Evolutionary conservation across 1,140 invertebrate species (phyloP).

Genomic region (Scaptodrosophila lebanonensis): DNA sequence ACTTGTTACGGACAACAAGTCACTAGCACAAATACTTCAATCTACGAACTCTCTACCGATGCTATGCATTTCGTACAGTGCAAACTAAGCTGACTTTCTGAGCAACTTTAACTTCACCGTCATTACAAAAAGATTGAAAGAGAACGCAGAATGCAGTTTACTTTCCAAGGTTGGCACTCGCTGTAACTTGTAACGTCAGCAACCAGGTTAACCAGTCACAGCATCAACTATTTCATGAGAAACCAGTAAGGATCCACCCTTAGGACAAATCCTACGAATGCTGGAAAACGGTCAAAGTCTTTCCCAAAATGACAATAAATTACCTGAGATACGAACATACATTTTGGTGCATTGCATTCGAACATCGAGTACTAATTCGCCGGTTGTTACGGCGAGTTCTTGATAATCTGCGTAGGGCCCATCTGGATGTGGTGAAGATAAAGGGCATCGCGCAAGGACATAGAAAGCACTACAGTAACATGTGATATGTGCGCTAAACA

Average conservation of each 20-base stretch:
- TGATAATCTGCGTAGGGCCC: conserved; percentile 71
- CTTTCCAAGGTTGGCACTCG: conserved; percentile 33
- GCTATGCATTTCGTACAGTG: conserved; percentile 56
- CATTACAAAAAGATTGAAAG: conserved; percentile 29
- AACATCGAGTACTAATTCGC: background rate
- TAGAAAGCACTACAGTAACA: conserved; percentile 46
- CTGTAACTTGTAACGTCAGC: background rate
- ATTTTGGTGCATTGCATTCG: background rate
- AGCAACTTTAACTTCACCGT: conserved; percentile 43
- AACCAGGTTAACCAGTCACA: conserved; percentile 2
- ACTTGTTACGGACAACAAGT: conserved; percentile 78
- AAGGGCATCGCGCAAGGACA: conserved; percentile 73
- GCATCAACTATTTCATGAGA: background rate
- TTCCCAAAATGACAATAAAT: background rate
- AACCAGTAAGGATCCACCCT: background rate
- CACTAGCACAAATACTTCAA: conserved; percentile 75
- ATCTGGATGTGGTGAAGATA: conserved; percentile 77
- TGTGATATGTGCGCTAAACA: background rate
- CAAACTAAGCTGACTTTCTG: conserved; percentile 52
- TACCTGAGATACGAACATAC: background rate
- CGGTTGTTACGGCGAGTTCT: conserved; percentile 37
- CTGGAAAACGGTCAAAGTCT: background rate
- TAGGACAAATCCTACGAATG: background rate
- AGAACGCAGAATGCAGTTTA: conserved; percentile 47
- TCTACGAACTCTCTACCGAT: conserved; percentile 60